Conservation (phyloP, 2,797 vertebrate species). For the Ispidina lecontei region DNA sequence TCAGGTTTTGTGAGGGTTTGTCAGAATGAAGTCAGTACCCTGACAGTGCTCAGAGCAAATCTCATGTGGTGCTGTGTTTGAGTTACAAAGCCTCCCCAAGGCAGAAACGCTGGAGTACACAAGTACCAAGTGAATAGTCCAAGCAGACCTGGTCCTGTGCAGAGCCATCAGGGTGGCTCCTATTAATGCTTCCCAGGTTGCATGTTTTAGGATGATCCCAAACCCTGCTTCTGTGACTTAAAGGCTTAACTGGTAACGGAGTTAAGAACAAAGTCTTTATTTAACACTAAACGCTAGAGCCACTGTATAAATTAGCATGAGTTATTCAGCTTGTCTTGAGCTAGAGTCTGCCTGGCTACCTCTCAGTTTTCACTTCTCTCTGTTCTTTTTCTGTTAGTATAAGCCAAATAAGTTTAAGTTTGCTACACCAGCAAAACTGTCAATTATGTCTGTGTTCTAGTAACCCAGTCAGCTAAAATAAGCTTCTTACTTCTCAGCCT, state of each 20-base stretch:
- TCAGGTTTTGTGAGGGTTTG: not conserved
- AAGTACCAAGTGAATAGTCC: not conserved
- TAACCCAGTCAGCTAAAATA: constrained; percentile 43
- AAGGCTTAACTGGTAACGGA: not conserved
- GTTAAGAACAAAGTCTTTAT: not conserved
- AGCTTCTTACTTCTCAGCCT: constrained; percentile 41
- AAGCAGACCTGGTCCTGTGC: not conserved
- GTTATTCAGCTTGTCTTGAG: not conserved
- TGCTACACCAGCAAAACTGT: constrained; percentile 17
- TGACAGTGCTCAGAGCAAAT: not conserved
- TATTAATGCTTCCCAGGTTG: not conserved
- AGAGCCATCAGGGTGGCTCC: not conserved
- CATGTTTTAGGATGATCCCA: not conserved
- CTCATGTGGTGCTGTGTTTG: not conserved
- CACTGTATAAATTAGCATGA: not conserved
- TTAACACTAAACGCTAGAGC: not conserved
- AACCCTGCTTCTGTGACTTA: not conserved
- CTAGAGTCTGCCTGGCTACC: not conserved
- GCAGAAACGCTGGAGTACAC: not conserved
- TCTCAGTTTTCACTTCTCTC: constrained; percentile 8
- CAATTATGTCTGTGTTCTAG: not conserved
- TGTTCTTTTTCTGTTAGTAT: not conserved
- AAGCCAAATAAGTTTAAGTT: constrained; percentile 1
- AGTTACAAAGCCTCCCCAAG: not conserved
- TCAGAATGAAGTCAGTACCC: not conserved